phyloP scores from a whole-genome alignment of 2,888 invertebrate species.

The Stratiomys singularior region DNA sequence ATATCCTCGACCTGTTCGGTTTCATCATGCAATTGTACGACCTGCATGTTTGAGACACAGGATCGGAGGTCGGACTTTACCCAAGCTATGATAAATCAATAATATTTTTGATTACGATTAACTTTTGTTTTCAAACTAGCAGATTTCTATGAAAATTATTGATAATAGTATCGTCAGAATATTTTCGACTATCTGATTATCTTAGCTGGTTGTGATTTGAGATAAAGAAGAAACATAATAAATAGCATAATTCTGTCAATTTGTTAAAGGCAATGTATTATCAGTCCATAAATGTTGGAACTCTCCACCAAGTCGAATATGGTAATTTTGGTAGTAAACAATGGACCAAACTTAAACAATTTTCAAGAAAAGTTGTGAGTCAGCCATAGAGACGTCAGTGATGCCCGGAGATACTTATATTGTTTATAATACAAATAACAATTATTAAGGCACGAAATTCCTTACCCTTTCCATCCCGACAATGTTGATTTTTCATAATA shows the following conservation, averaged over 20 bases:
- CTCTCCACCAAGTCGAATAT: no score
- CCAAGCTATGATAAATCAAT: not conserved
- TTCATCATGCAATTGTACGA: not conserved
- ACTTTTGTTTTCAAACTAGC: not conserved
- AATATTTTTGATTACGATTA: not conserved
- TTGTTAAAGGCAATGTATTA: no score
- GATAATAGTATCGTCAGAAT: no score
- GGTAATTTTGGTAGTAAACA: no score
- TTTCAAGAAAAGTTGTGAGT: no score
- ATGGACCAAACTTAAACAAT: no score
- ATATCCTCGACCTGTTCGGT: not conserved
- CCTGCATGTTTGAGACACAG: not conserved
- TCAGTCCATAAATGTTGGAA: no score
- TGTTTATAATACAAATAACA: not conserved
- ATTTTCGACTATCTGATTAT: no score
- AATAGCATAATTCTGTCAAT: no score
- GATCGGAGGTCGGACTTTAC: not conserved
- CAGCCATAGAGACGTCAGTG: no score
- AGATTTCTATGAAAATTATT: not conserved
- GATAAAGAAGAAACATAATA: no score
- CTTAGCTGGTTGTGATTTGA: no score
- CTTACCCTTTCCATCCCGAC: constrained; percentile 38
- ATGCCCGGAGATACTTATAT: not conserved
- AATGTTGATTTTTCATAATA: constrained; percentile 26
- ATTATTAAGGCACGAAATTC: not conserved